A percentile compares a stretch with the other conserved stretches of the same genome.
Conservation (phyloP, 2,888 invertebrate genomes). For the Scaptomyza caliginosa region DNA sequence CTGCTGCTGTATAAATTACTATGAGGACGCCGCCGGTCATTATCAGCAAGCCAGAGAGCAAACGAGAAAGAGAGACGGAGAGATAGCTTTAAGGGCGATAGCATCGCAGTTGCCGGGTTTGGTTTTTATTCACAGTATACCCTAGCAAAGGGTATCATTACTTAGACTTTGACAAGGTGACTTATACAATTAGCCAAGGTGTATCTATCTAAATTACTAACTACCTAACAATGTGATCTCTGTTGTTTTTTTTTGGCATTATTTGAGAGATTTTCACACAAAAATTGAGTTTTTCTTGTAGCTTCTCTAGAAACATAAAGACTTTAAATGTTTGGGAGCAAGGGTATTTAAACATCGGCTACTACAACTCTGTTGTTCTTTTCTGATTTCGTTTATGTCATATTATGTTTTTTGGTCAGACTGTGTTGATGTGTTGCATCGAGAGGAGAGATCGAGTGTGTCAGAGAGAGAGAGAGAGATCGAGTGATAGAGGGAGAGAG, state of each 20-base stretch:
- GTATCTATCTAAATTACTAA: background rate
- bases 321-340: background rate
- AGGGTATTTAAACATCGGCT: background rate
- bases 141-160: background rate
- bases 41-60: constrained; percentile 43
- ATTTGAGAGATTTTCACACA: no score
- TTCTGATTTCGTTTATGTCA: background rate
- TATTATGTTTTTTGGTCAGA: constrained; percentile 52
- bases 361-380: background rate
- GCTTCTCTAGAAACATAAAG: no score
- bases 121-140: constrained; percentile 11
- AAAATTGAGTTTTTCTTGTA: no score
- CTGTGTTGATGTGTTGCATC: constrained; percentile 50
- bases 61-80: constrained; percentile 2
- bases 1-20: constrained; percentile 76
- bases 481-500: background rate
- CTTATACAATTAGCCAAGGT: background rate
- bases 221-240: background rate
- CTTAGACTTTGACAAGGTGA: background rate
- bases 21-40: constrained; percentile 53
- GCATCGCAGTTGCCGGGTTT: constrained; percentile 46
- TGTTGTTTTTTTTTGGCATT: no score
- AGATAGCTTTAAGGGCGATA: constrained; percentile 63
- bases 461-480: constrained; percentile 1
- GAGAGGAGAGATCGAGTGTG: constrained; percentile 23